These are phyloP conservation scores for Acestrorhynchus altus DNA, from an alignment of 2,797 vertebrate species.

Conservation along the genomic window DNA sequence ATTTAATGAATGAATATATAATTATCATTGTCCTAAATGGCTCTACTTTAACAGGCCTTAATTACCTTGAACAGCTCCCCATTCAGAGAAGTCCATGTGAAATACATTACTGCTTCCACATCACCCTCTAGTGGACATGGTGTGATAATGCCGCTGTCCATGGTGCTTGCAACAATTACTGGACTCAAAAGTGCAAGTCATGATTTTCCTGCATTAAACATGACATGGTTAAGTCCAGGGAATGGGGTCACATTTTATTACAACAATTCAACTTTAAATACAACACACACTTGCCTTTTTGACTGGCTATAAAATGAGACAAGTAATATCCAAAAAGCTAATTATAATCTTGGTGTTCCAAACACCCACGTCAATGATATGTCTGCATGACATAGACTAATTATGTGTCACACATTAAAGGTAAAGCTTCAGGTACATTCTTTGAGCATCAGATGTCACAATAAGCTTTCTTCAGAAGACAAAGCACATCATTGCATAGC, in stretches of 20 bases:
- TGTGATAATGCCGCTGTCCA: slow-evolving; percentile 57
- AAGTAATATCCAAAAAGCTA: not conserved
- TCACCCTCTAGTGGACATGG: slow-evolving; percentile 45
- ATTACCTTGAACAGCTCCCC: not conserved
- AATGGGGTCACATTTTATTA: slow-evolving; percentile 17
- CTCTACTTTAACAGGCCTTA: too few species aligned
- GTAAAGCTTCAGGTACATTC: slow-evolving; percentile 9
- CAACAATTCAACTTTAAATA: not conserved
- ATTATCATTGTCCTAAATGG: too few species aligned
- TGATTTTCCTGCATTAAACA: not conserved
- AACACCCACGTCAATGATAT: not conserved
- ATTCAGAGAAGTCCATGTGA: not conserved
- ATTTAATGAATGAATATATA: too few species aligned
- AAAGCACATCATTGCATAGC: slow-evolving; percentile 1
- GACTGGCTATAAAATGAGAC: slow-evolving; percentile 8
- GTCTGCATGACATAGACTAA: slow-evolving; percentile 5
- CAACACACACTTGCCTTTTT: not conserved
- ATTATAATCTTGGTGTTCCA: not conserved
- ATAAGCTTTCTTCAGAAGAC: not conserved
- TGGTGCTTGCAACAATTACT: slow-evolving; percentile 53
- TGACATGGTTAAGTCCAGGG: not conserved
- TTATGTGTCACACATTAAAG: not conserved
- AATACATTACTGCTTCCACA: slow-evolving; percentile 6
- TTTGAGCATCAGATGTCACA: not conserved
- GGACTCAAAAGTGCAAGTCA: slow-evolving; percentile 12